Conservation (phyloP, 1,140 invertebrate genomes). For the Pseudomyrmex concolor region DNA sequence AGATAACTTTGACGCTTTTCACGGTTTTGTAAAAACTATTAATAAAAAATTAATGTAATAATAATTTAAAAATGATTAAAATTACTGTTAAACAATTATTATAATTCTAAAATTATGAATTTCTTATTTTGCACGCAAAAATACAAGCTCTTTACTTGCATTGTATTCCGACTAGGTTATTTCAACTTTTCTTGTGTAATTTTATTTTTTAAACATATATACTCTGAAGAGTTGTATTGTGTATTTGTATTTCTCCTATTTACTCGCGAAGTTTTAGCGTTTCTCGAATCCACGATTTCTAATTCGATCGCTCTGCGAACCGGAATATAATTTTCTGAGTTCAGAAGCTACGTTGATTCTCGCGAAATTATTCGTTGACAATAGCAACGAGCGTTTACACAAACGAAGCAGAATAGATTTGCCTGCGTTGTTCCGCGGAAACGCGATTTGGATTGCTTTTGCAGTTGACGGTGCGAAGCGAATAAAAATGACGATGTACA, state of each 20-base stretch:
- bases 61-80: neutral
- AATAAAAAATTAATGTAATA: neutral
- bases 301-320: neutral
- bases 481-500: neutral
- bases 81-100: neutral
- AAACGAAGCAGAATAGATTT: constrained; percentile 18
- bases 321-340: neutral
- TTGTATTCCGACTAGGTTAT: too few species aligned
- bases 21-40: too few species aligned
- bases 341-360: neutral
- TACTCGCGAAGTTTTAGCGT: neutral
- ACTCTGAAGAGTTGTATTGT: neutral
- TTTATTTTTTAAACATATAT: neutral
- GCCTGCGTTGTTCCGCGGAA: constrained; percentile 11
- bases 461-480: neutral
- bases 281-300: neutral
- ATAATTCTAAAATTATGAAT: neutral
- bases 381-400: constrained; percentile 14
- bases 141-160: neutral
- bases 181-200: too few species aligned
- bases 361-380: constrained; percentile 23
- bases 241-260: neutral
- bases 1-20: too few species aligned
- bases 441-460: constrained; percentile 21
- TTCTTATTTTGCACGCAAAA: neutral